Evolutionary conservation across 2,888 invertebrate species (phyloP), one percentile per base, ranked within the genome.

Genomic region (Podotricha telesiphe): DNA sequence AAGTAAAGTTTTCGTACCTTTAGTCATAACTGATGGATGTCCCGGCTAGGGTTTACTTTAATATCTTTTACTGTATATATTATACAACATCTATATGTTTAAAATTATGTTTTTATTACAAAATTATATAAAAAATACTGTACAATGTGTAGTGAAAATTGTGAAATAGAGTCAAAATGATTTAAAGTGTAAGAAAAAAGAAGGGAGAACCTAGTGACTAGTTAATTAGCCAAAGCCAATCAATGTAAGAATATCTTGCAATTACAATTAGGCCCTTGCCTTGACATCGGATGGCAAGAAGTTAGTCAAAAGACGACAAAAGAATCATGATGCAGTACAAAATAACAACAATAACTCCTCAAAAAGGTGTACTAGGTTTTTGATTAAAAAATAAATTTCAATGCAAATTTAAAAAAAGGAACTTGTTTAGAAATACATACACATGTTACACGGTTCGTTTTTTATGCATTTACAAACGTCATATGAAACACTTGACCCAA

Each of bases 391-490:
- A 53, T 8, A n/a, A 8, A 34, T 8, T 34, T 34, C 5, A n/a
- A n/a, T 0, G 28, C 28, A n/a, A 55, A 17, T 55, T 34, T 28
- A 28, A 4, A 28, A 55, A 34, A 55, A 13, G 17, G 3, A 55
- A 55, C 34, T 6, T 28, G 6, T 28, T 4, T 28, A 28, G 28
- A 6, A 2, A 28, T 15, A 40, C n/a, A 6, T 40, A 58, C 8
- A n/a, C 15, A 42, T 0, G 45, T 59, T 34, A 45, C 17, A 59
- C 11, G 13, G 11, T 13, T 17, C n/a, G n/a, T n/a, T 17, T 45
- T 45, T 59, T 42, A 28, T 22, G 22, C 17, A 28, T 59, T 59
- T 59, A 59, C 45, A 22, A 45, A 59, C 59, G 59, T 59, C 59
- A 59, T 59, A 59, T 28, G 45, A 22, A 28, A 1, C 22, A 59